Conservation (phyloP, 2,797 vertebrate species). For the Falco naumanni region DNA sequence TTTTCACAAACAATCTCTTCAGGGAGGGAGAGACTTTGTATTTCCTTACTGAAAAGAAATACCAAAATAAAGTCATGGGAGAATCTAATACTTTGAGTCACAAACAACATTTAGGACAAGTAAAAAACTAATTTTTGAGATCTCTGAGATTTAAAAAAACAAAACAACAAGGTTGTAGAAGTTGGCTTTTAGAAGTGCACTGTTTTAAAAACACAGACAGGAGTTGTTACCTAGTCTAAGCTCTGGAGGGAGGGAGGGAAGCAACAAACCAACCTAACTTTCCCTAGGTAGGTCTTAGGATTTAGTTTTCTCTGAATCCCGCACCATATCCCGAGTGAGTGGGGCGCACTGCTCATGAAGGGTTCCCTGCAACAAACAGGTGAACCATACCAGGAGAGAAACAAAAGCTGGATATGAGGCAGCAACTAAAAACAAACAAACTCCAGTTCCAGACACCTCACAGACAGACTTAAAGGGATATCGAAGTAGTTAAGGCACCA, state of each 20-base stretch:
- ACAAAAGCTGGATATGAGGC: constrained; percentile 53
- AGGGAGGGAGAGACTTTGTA: not conserved
- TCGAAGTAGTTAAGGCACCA: not conserved
- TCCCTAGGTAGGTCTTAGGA: not conserved
- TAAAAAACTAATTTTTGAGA: not conserved
- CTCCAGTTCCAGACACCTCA: not conserved
- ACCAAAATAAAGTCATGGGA: not conserved
- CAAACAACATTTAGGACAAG: not conserved
- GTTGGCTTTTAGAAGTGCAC: not conserved
- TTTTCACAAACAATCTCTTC: not conserved
- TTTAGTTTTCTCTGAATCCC: not conserved
- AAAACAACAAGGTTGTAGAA: not conserved
- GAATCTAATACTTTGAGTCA: not conserved
- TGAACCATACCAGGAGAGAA: not conserved
- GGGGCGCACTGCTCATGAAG: not conserved
- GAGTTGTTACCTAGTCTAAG: not conserved
- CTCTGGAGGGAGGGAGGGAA: fast-evolving
- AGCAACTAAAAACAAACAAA: constrained; percentile 30
- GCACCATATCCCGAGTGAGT: not conserved
- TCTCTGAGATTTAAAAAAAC: not conserved
- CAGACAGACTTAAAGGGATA: not conserved
- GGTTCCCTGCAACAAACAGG: not conserved
- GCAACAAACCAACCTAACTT: not conserved
- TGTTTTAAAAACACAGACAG: not conserved
- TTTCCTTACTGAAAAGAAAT: not conserved